Percentiles rank a stretch among this genome's conserved stretches.
Evolutionary conservation across 2,888 invertebrate genomes (phyloP).

Genomic region (Dilophus febrilis): DNA sequence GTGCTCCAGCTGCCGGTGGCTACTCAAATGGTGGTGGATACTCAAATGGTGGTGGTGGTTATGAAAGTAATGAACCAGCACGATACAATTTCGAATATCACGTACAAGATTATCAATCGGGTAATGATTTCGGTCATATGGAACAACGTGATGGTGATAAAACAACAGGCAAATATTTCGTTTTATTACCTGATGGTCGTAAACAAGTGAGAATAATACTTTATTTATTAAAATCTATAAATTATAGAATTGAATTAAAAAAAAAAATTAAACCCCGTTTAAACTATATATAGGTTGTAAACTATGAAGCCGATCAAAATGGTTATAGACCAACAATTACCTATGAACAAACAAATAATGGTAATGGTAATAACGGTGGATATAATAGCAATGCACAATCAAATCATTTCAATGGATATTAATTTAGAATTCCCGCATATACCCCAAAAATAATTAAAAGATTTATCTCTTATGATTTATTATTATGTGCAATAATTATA

Average conservation of each 20-base stretch:
- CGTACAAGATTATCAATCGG: conserved; percentile 44
- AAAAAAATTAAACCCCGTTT: too few relatives aligned
- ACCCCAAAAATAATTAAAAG: too few relatives aligned
- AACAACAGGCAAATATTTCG: conserved; percentile 45
- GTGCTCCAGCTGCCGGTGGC: conserved; percentile 24
- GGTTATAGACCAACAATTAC: conserved; percentile 51
- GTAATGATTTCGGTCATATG: conserved; percentile 48
- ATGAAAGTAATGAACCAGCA: conserved; percentile 33
- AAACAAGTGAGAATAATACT: conserved; percentile 33
- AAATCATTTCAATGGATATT: conserved; percentile 10
- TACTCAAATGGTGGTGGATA: conserved; percentile 22
- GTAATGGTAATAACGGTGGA: conserved; percentile 12
- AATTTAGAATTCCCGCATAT: conserved; percentile 8
- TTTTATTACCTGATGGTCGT: conserved; percentile 47
- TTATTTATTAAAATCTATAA: not conserved
- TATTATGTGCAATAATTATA: too few relatives aligned
- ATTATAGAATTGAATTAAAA: conserved; percentile 1
- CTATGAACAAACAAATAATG: conserved; percentile 40
- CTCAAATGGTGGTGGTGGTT: conserved; percentile 21
- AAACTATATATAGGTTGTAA: conserved; percentile 38
- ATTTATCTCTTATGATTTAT: too few relatives aligned
- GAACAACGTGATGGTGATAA: conserved; percentile 44
- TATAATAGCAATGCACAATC: conserved; percentile 21
- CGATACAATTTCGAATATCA: conserved; percentile 52
- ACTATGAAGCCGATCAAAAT: conserved; percentile 49